Conservation (phyloP, 1,140 invertebrate species). For the Pteromalus puparum region DNA sequence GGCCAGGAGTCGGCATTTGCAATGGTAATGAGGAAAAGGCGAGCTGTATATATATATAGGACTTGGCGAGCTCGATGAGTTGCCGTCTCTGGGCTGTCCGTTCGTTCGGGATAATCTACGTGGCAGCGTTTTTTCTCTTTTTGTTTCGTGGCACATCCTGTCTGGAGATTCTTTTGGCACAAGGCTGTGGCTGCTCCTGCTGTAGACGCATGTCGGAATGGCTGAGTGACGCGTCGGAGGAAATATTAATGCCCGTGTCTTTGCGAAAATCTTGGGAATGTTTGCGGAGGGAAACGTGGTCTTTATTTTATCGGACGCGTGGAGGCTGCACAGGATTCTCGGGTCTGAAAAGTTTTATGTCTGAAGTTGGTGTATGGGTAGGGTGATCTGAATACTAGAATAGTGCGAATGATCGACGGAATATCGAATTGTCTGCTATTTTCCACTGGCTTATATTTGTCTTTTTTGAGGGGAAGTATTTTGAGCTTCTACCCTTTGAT, state of each 20-base stretch:
- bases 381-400: too few species aligned
- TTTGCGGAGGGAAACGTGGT: background rate
- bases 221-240: background rate
- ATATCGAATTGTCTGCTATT: too few species aligned
- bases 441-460: too few species aligned
- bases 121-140: background rate
- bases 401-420: too few species aligned
- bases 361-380: too few species aligned
- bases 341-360: background rate
- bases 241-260: background rate
- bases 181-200: background rate
- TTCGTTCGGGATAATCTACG: background rate
- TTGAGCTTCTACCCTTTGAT: too few species aligned
- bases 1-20: constrained; percentile 58
- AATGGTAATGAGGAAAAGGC: constrained; percentile 57
- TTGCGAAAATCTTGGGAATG: background rate
- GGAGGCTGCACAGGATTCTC: background rate
- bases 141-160: background rate
- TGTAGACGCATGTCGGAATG: background rate
- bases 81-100: background rate
- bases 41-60: background rate
- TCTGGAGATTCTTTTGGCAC: background rate
- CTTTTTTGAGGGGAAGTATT: too few species aligned
- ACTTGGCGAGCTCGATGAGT: background rate
- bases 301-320: background rate